Evolutionary conservation across 2,888 invertebrate species (phyloP), one percentile per base, ranked within the genome.

Genomic region (Cataglyphis cursor): DNA sequence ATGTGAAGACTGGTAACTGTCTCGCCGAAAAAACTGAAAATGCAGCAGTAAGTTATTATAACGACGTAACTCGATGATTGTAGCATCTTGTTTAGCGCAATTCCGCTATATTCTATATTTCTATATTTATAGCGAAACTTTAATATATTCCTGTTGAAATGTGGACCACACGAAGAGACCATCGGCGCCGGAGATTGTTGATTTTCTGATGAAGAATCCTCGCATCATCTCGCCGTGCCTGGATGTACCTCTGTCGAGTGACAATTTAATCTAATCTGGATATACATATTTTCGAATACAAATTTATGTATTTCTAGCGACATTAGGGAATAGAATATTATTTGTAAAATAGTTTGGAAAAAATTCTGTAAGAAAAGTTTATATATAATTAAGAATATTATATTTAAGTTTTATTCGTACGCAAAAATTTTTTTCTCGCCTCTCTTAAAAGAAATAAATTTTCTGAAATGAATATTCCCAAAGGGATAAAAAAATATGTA

Each of bases 121-220:
- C 3, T 51, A 51, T 95, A 44, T 51, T 28, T 31, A 21, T 96
- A 98, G 98, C 89, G 97, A 97, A 93, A 96, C 96, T 64, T 95
- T 98, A 80, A 96, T 99, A 90, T 96, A 96, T 92, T 96, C 97
- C 38, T 98, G 98, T 94, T 98, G 98, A 98, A 96, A 96, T 87
- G 96, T 95, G 84, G 97, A 97, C 78, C 95, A 96, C 44, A 96
- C 96, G 85, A 96, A 96, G 90, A 96, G 99, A 28, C 98, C 98
- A 4, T 96, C 96, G 2, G 97, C 98, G 0, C 96, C 96, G 0
- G 97, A 97, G 95, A 97, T 99, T 83, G 97, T 98, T 1, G 98
- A 98, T 85, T 97, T 97, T 92, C 96, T 99, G 83, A 97, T 97
- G 3, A 97, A 96, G 91, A 97, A 97, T 94, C 97, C 97, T 21